Conservation (phyloP, 1,140 invertebrate genomes). For the Drosophila repletoides region DNA sequence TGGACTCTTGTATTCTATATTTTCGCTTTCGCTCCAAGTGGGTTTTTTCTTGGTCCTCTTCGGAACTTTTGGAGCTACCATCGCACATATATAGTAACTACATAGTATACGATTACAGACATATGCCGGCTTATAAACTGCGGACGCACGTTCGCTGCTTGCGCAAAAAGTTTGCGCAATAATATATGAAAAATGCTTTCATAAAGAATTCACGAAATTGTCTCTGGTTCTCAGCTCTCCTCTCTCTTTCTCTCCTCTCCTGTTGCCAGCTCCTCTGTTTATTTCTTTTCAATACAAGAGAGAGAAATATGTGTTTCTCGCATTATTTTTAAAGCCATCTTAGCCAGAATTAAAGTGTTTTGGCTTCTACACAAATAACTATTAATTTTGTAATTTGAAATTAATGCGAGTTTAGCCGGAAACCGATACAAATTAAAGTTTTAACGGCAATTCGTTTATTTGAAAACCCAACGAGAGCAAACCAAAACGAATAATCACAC, state of each 20-base stretch:
- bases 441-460: not conserved
- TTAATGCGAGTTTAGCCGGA: too few relatives aligned
- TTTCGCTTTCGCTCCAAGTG: too few relatives aligned
- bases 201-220: constrained; percentile 39
- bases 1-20: too few relatives aligned
- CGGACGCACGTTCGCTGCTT: constrained; percentile 9
- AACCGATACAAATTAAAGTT: constrained; percentile 23
- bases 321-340: not conserved
- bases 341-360: too few relatives aligned
- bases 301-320: not conserved
- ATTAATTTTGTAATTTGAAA: constrained; percentile 4
- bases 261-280: not conserved
- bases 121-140: constrained; percentile 32
- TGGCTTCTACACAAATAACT: too few relatives aligned
- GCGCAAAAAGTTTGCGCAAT: constrained; percentile 22
- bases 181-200: constrained; percentile 40
- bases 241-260: not conserved
- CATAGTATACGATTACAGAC: not conserved
- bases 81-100: not conserved
- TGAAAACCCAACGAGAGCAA: too few relatives aligned
- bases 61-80: not conserved
- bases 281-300: not conserved
- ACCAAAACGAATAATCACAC: constrained; percentile 7
- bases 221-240: not conserved
- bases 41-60: too few relatives aligned